Evolutionary conservation across 2,888 invertebrate species (phyloP), one percentile per base, ranked within the genome.

Genomic region (Cerastoderma edule): DNA sequence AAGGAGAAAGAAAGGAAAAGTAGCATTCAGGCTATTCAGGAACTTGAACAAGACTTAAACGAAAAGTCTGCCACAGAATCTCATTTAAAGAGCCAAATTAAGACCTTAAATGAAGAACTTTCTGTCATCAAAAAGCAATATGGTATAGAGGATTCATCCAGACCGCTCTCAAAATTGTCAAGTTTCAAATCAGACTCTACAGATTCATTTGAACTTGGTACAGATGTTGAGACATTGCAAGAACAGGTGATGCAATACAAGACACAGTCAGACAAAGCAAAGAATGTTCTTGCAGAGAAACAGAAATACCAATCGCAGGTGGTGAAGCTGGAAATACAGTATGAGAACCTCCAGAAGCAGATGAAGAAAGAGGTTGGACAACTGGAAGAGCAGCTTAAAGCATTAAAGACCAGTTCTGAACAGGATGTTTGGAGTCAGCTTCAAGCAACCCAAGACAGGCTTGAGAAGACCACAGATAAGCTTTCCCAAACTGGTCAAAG

Each of bases 401-500:
- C 71, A 16, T 70, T 56, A 8, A 48, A 30, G 48, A 75, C 69
- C 27, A 73, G 76, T 50, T 74, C 82, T 24, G 74, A 76, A 60
- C 33, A 67, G 10, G 84, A 83, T 44, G 73, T 83, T 10, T 78
- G 77, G 69, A 66, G 67, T 8, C 78, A 85, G 57, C 76, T 85
- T 16, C 78, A 72, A 16, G 75, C 76, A 8, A 83, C 83, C 0
- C 86, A 86, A 64, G 85, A 84, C 50, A 75, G 78, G 8, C 73
- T 89, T 48, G 85, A 86, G 33, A 82, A 85, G 70, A 85, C 85
- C 16, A 72, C 80, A 6, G 74, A 80, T n/a, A 84, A 87, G 66
- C 75, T 88, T 30, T 57, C 80, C 16, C 82, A 85, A 30, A 83
- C 86, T n/a, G 78, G 65, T 50, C 35, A 78, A 8, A 72, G 72